Conservation (phyloP, 2,797 vertebrate species). For the Acomys russatus region DNA sequence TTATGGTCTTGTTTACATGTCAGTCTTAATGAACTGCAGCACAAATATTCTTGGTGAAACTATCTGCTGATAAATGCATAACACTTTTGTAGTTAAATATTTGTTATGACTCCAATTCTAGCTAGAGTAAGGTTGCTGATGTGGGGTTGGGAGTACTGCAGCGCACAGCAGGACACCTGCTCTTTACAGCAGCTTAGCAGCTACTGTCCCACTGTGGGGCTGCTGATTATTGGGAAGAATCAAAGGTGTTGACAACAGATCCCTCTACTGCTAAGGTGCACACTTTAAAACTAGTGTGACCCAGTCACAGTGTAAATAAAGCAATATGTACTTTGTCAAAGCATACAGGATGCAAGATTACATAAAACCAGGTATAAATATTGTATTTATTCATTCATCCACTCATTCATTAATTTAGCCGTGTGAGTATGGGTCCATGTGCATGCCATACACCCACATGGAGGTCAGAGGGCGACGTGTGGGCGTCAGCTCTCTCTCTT, state of each 20-base stretch:
- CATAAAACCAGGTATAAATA: constrained; percentile 79
- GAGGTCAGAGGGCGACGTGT: not conserved
- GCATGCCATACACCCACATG: not conserved
- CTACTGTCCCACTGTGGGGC: constrained; percentile 71
- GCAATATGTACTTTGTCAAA: constrained; percentile 82
- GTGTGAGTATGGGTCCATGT: not conserved
- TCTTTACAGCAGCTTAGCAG: constrained; percentile 68
- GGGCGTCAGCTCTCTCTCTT: not conserved
- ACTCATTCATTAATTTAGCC: not conserved
- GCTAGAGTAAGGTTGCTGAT: not conserved
- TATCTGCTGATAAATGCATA: not conserved
- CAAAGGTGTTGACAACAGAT: constrained; percentile 83
- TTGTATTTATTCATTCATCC: not conserved
- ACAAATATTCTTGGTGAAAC: constrained; percentile 15
- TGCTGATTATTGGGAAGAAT: constrained; percentile 77
- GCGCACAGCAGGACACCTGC: not conserved
- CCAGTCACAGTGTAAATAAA: constrained; percentile 84
- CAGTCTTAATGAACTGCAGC: not conserved
- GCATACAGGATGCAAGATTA: constrained; percentile 83
- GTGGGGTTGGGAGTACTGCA: not conserved
- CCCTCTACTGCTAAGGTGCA: constrained; percentile 82
- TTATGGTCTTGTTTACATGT: constrained; percentile 32
- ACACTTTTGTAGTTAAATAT: constrained; percentile 9
- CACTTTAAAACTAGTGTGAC: constrained; percentile 80
- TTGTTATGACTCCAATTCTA: not conserved